These are phyloP conservation scores for Dynastes maya DNA, from an alignment of 2,888 invertebrate genomes.

Conservation along the genomic window DNA sequence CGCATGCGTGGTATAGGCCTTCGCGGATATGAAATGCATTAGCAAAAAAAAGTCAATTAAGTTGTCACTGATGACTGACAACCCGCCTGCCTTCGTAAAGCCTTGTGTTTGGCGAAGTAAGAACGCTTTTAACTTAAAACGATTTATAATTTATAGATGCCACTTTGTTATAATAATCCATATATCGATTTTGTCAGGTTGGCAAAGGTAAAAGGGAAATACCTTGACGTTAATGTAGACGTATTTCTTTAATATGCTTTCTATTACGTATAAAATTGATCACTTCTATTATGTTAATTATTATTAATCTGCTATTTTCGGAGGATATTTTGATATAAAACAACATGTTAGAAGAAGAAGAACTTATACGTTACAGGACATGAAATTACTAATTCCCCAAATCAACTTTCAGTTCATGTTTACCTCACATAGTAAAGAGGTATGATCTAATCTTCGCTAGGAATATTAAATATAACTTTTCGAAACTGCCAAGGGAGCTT, in stretches of 20 bases:
- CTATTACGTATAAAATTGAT: background rate
- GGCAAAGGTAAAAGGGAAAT: background rate
- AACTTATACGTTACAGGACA: too few relatives aligned
- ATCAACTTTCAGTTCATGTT: too few relatives aligned
- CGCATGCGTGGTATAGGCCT: too few relatives aligned
- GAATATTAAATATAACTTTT: too few relatives aligned
- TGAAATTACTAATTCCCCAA: too few relatives aligned
- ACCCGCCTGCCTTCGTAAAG: background rate
- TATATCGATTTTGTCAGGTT: constrained; percentile 1
- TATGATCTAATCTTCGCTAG: too few relatives aligned
- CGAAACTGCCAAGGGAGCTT: too few relatives aligned
- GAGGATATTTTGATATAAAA: too few relatives aligned
- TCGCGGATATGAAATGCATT: background rate
- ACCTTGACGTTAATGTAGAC: background rate
- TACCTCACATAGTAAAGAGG: too few relatives aligned
- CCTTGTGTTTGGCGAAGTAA: background rate
- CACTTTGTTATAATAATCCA: constrained; percentile 13
- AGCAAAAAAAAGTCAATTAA: constrained; percentile 15
- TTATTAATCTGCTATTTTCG: background rate
- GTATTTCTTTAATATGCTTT: background rate
- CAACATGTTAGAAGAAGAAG: too few relatives aligned
- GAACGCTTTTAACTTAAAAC: constrained; percentile 1
- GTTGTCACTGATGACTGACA: constrained; percentile 7
- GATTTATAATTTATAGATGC: constrained; percentile 15
- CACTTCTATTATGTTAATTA: background rate